phyloP scores from a whole-genome alignment of 1,140 invertebrate genomes.

The Euura saliciscinereae region DNA sequence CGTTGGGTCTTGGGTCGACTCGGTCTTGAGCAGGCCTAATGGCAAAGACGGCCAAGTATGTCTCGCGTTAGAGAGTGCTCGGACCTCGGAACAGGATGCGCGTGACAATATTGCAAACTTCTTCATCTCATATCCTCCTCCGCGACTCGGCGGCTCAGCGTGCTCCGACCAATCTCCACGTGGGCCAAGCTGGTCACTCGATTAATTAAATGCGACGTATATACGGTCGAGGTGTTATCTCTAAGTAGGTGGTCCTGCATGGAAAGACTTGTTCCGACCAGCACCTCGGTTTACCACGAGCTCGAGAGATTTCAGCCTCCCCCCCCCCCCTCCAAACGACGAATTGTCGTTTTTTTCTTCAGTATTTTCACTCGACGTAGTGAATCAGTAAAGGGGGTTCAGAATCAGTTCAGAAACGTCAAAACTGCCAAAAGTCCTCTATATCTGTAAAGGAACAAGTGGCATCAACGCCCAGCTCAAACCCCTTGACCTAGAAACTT shows the following conservation, averaged over 20 bases:
- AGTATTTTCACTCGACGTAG: background rate
- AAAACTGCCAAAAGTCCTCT: too few species aligned
- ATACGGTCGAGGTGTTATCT: background rate
- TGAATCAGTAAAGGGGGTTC: too few species aligned
- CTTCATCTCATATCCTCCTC: background rate
- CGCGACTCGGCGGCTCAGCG: too few species aligned
- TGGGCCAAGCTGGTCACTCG: background rate
- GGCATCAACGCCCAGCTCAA: too few species aligned
- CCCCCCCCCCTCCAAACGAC: background rate
- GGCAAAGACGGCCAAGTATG: slow-evolving; percentile 40
- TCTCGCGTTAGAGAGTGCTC: slow-evolving; percentile 35
- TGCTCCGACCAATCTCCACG: too few species aligned
- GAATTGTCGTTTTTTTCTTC: background rate
- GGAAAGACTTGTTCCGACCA: background rate
- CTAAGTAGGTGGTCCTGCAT: background rate
- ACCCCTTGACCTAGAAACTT: too few species aligned
- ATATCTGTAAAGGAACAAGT: too few species aligned
- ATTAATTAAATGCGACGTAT: background rate
- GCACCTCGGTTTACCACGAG: background rate
- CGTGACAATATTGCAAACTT: slow-evolving; percentile 56
- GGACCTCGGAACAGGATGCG: slow-evolving; percentile 43
- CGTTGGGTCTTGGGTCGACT: slow-evolving; percentile 11
- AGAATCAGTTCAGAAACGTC: too few species aligned
- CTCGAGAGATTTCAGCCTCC: background rate
- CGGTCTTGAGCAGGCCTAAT: slow-evolving; percentile 41